Percentiles rank a stretch among this genome's conserved stretches.
phyloP scores from a whole-genome alignment of 2,888 invertebrate genomes.

The Stegophylla sp. region DNA sequence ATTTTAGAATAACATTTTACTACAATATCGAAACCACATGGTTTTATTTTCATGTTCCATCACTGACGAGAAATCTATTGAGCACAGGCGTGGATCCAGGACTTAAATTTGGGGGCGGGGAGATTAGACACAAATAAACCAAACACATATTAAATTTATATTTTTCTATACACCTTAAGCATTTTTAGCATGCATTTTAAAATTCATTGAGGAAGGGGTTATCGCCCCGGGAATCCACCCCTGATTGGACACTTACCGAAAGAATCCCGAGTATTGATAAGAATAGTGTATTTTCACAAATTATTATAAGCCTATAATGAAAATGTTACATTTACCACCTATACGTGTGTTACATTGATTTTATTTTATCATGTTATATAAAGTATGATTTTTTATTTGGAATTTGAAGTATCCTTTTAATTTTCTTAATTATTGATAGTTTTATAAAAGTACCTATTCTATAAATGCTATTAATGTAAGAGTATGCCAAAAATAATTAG shows the following conservation, averaged over 20 bases:
- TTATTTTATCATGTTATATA: conserved; percentile 33
- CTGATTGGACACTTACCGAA: background rate
- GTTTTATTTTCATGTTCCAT: too few relatives aligned
- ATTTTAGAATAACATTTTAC: too few relatives aligned
- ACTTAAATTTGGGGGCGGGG: too few relatives aligned
- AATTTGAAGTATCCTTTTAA: conserved; percentile 29
- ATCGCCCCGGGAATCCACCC: too few relatives aligned
- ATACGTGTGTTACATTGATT: conserved; percentile 27
- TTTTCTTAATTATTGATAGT: conserved; percentile 7
- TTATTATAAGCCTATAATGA: background rate
- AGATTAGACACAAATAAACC: too few relatives aligned
- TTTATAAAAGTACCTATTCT: conserved; percentile 13
- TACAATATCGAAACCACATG: too few relatives aligned
- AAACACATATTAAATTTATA: too few relatives aligned
- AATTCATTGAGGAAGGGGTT: too few relatives aligned
- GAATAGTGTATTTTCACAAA: background rate
- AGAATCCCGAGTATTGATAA: background rate
- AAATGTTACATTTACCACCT: background rate
- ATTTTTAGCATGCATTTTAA: too few relatives aligned
- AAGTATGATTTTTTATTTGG: conserved; percentile 28
- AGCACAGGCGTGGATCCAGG: too few relatives aligned
- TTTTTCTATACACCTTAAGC: too few relatives aligned
- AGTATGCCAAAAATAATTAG: conserved; percentile 36
- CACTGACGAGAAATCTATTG: too few relatives aligned
- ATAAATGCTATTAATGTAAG: conserved; percentile 3